phyloP scores from a whole-genome alignment of 2,888 invertebrate genomes.

The Agrenia bidenticulata region DNA sequence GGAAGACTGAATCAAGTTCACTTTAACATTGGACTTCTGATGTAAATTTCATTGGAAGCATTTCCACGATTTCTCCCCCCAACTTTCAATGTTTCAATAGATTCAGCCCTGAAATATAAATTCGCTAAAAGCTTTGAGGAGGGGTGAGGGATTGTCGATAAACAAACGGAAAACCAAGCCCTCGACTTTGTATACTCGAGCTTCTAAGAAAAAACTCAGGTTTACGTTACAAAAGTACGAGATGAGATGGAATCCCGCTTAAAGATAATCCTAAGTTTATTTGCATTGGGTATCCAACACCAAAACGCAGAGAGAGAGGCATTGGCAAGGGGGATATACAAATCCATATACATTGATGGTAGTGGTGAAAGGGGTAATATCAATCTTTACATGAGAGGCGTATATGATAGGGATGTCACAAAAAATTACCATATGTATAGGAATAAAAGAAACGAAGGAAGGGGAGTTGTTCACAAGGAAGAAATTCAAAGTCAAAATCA shows the following conservation, averaged over 20 bases:
- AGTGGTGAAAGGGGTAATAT: neutral
- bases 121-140: neutral
- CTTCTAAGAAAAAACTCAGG: too few species aligned
- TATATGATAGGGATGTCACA: conserved; percentile 16
- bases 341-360: neutral
- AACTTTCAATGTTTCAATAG: neutral
- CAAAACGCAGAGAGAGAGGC: neutral
- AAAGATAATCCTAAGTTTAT: conserved; percentile 10
- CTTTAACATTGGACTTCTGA: too few species aligned
- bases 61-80: conserved; percentile 5
- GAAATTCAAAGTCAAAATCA: conserved; percentile 3
- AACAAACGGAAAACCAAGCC: neutral
- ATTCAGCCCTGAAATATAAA: neutral
- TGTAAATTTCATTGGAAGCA: neutral
- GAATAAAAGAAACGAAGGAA: conserved; percentile 2
- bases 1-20: too few species aligned
- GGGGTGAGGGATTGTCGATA: conserved; percentile 3
- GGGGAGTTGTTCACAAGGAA: neutral
- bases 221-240: too few species aligned
- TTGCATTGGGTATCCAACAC: neutral
- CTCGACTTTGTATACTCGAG: too few species aligned
- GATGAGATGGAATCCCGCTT: neutral
- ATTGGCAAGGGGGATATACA: neutral
- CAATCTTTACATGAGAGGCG: conserved; percentile 10
- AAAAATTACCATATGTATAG: conserved; percentile 16